Evolutionary conservation across 1,140 invertebrate species (phyloP).

Genomic region (Temnothorax nylanderi): DNA sequence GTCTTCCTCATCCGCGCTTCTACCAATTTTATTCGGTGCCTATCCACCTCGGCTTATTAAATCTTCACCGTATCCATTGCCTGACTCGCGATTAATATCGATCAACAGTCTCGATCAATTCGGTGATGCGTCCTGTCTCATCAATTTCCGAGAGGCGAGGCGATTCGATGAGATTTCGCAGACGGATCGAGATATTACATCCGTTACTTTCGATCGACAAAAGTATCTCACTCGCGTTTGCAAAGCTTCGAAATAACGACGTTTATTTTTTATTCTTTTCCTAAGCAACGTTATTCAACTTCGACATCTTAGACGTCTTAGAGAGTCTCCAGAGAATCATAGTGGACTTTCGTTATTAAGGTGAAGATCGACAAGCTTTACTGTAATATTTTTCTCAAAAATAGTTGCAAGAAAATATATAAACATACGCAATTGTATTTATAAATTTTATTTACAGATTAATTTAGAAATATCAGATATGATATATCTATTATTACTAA

Average conservation of each 20-base stretch:
- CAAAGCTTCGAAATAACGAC: slow-evolving; percentile 23
- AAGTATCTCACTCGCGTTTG: slow-evolving; percentile 15
- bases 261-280: slow-evolving; percentile 14
- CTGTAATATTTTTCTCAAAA: too few species aligned
- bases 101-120: slow-evolving; percentile 31
- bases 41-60: slow-evolving; percentile 31
- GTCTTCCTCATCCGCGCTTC: background rate
- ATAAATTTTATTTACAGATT: background rate
- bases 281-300: background rate
- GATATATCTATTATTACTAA: background rate
- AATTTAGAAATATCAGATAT: background rate
- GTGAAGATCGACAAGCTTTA: background rate
- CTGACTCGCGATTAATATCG: slow-evolving; percentile 49
- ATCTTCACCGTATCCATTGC: background rate
- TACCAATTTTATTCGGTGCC: slow-evolving; percentile 43
- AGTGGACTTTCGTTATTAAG: background rate
- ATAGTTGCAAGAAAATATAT: background rate
- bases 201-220: background rate
- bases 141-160: slow-evolving; percentile 44
- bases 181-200: slow-evolving; percentile 29
- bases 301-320: background rate
- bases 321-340: background rate
- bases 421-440: background rate
- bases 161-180: slow-evolving; percentile 56
- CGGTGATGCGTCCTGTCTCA: slow-evolving; percentile 20